Percentiles rank a stretch among this genome's conserved stretches.
Evolutionary conservation across 2,797 vertebrate genomes (phyloP).

Genomic region (Xenopus petersii): DNA sequence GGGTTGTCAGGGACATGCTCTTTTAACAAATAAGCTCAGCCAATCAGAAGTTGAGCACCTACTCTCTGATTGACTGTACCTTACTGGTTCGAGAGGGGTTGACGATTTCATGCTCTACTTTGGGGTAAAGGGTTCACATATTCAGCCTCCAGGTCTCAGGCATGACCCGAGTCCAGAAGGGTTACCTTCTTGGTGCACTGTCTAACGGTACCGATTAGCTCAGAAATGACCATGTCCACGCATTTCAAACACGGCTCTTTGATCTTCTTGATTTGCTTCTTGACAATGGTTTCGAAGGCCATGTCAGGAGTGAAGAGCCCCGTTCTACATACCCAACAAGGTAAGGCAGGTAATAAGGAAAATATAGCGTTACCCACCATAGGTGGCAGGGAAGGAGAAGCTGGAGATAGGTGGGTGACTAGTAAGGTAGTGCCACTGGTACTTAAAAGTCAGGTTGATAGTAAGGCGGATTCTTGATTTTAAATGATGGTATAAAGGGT

Average conservation of each 20-base stretch:
- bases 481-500: not conserved
- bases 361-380: slow-evolving; percentile 65
- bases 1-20: slow-evolving; percentile 23
- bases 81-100: slow-evolving; percentile 32
- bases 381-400: not conserved
- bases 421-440: slow-evolving; percentile 40
- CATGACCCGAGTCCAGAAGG: slow-evolving; percentile 28
- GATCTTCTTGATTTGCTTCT: slow-evolving; percentile 99
- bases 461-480: not conserved
- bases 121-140: slow-evolving; percentile 8
- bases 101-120: slow-evolving; percentile 27
- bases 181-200: slow-evolving; percentile 99
- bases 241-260: slow-evolving; percentile 99
- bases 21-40: slow-evolving; percentile 6
- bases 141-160: not conserved
- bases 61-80: slow-evolving; percentile 57
- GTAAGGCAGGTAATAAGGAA: slow-evolving; percentile 63
- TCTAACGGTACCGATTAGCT: slow-evolving; percentile 99
- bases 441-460: slow-evolving; percentile 39
- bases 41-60: slow-evolving; percentile 48
- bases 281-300: slow-evolving; percentile 99
- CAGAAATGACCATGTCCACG: slow-evolving; percentile 99
- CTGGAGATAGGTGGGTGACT: slow-evolving; percentile 13
- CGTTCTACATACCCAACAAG: slow-evolving; percentile 81
- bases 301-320: slow-evolving; percentile 99